A percentile compares a stretch with the other conserved stretches of the same genome.
These are phyloP conservation scores for Fukomys damarensis DNA, from an alignment of 2,113 vertebrate species.

Conservation along the genomic window DNA sequence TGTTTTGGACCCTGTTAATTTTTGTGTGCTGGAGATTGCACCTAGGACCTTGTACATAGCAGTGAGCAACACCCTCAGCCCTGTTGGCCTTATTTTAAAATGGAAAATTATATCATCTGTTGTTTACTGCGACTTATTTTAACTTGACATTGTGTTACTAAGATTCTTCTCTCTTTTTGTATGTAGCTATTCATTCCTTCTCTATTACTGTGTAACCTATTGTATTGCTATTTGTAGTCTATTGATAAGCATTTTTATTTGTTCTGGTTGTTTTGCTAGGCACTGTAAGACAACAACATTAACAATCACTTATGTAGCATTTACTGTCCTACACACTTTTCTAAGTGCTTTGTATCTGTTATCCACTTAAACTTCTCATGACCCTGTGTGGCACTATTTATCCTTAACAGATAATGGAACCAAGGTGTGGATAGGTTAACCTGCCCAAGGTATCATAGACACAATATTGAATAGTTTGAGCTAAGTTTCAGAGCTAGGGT, in stretches of 20 bases:
- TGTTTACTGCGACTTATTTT: conserved; percentile 16
- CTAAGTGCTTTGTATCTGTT: background rate
- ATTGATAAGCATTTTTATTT: background rate
- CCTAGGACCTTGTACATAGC: background rate
- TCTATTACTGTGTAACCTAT: background rate
- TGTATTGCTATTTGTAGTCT: background rate
- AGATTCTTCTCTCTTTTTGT: background rate
- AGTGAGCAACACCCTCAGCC: background rate
- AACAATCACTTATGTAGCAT: background rate
- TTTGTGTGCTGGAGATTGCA: background rate
- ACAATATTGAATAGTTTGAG: background rate
- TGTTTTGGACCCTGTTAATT: background rate
- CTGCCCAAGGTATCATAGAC: background rate
- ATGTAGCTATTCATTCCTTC: background rate
- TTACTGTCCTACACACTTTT: background rate
- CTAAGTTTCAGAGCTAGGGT: background rate
- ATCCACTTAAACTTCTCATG: background rate
- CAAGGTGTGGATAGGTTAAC: background rate
- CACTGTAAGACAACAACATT: background rate
- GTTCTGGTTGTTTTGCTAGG: background rate
- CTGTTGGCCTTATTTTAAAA: background rate
- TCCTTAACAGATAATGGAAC: background rate
- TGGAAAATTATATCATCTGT: background rate
- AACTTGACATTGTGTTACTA: background rate
- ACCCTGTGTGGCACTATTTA: background rate